Evolutionary conservation across 2,113 vertebrate genomes (phyloP), one percentile per base, ranked within the genome.

Genomic region (Nerophis lumbriciformis): DNA sequence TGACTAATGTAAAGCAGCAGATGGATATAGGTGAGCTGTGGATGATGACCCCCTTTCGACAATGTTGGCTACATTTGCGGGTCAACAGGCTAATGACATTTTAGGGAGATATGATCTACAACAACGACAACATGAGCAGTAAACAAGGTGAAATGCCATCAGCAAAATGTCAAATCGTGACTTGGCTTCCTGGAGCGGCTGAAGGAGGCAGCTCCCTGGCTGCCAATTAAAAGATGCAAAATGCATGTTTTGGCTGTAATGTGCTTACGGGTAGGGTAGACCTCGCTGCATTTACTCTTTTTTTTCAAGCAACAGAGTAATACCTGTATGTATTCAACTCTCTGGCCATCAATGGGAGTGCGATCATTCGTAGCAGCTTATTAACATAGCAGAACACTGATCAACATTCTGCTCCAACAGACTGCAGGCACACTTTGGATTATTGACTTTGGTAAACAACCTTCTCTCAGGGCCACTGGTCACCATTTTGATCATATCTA

Each of bases 91-190:
- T 76, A 83, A 83, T 8, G 53, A 71, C 71, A 64, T 75, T 82
- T 76, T 82, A 64, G 65, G 56, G 52, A 63, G 66, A 82, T 63
- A 75, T 63, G 65, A 80, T 79, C 80, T 62, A 51, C 68, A 80
- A 77, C 81, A 79, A 85, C 77, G 77, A 83, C 72, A 75, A 79
- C 65, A 77, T 78, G 73, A 64, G 66, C 63, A 5, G 38, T 65
- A 65, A 48, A 80, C 69, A 68, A 69, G 73, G 68, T 67, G 68
- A 77, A 83, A 84, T 72, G 81, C 63, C 74, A 83, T 78, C 74
- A 68, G 77, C 70, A 63, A 87, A 88, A 88, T 86, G 85, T 87
- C 78, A 84, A 42, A 1, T 65, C 63, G 70, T 83, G 86, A 84
- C 80, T 79, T 58, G 78, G 67, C 66, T 76, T 61, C 70, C 70